A percentile compares a stretch with the other conserved stretches of the same genome.
Conservation (phyloP, 2,113 vertebrate species). For the Pygathrix nemaeus region DNA sequence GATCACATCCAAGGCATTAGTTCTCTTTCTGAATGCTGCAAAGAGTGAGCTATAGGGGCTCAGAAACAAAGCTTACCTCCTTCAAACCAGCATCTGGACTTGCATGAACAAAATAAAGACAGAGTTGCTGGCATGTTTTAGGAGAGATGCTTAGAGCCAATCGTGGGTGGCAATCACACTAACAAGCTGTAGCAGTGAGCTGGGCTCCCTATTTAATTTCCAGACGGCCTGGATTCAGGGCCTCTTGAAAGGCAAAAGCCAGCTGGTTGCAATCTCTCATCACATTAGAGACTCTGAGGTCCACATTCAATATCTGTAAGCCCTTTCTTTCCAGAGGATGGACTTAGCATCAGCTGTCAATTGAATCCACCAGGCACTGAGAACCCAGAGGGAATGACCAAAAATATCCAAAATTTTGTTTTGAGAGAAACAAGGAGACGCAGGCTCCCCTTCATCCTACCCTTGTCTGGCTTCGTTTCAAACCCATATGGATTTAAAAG, state of each 20-base stretch:
- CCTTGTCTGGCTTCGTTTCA: background rate
- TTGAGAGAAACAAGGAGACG: background rate
- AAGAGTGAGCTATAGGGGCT: background rate
- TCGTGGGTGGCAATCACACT: conserved; percentile 54
- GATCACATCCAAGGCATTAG: background rate
- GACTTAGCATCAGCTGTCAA: background rate
- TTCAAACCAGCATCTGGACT: conserved; percentile 73
- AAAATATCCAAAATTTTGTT: background rate
- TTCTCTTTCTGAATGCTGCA: background rate
- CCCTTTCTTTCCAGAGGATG: background rate
- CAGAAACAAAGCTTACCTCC: conserved; percentile 56
- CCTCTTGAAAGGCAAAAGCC: conserved; percentile 25
- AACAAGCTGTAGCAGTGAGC: conserved; percentile 57
- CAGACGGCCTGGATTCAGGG: conserved; percentile 53
- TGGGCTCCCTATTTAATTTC: conserved; percentile 63
- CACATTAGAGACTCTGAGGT: background rate
- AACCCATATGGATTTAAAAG: conserved; percentile 37
- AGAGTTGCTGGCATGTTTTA: conserved; percentile 63
- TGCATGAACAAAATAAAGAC: conserved; percentile 58
- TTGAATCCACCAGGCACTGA: background rate
- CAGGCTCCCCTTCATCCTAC: background rate
- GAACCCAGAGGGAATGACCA: background rate
- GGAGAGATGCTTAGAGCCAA: conserved; percentile 71
- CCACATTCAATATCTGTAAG: background rate
- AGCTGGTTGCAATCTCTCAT: background rate